phyloP scores from a whole-genome alignment of 1,140 invertebrate species.

The Drosophila setifemur region DNA sequence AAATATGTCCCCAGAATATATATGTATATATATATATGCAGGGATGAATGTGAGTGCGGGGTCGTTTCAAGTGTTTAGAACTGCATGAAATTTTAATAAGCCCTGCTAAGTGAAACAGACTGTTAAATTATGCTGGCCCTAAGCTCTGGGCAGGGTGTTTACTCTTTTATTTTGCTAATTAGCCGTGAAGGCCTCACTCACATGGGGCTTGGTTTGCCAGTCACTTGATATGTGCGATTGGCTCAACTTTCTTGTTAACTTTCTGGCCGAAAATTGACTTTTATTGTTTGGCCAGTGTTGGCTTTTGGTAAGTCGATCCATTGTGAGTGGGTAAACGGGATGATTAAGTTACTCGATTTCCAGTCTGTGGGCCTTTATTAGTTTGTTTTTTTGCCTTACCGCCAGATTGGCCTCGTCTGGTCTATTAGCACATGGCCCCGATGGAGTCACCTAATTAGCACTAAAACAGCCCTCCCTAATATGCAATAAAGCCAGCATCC shows the following conservation, averaged over 20 bases:
- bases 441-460: constrained; percentile 58
- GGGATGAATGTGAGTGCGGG: neutral
- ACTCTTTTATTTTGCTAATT: constrained; percentile 53
- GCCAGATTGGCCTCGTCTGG: neutral
- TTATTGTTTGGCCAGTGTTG: constrained; percentile 47
- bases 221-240: constrained; percentile 45
- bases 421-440: constrained; percentile 36
- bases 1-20: constrained; percentile 13
- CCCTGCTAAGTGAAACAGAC: constrained; percentile 54
- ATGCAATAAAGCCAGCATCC: constrained; percentile 47
- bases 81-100: constrained; percentile 72
- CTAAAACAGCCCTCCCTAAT: constrained; percentile 49
- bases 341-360: constrained; percentile 30
- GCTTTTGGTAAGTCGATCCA: constrained; percentile 36
- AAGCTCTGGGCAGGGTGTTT: neutral
- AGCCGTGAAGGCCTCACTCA: constrained; percentile 25
- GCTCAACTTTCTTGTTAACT: constrained; percentile 7
- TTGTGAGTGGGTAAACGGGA: constrained; percentile 44
- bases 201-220: constrained; percentile 5
- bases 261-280: constrained; percentile 29
- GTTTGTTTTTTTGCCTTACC: constrained; percentile 26
- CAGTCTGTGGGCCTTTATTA: constrained; percentile 20
- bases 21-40: neutral
- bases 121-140: constrained; percentile 48
- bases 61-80: constrained; percentile 53